These are phyloP conservation scores for Tetramorium parvispinum DNA, from an alignment of 1,140 invertebrate species.

Conservation along the genomic window DNA sequence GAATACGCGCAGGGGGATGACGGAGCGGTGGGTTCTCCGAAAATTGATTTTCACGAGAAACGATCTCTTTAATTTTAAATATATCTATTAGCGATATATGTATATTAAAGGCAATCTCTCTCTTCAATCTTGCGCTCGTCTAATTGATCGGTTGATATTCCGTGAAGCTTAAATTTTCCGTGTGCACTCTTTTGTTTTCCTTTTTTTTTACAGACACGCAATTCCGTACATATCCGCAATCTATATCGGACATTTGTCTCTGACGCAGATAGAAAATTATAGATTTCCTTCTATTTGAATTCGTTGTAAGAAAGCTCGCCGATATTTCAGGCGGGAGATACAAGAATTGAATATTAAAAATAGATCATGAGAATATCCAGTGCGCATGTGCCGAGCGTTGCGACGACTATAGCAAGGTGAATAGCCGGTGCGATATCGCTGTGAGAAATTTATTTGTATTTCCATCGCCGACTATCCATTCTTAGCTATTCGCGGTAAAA, in stretches of 20 bases:
- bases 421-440: neutral
- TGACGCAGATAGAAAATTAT: neutral
- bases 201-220: neutral
- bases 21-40: neutral
- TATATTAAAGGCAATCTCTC: neutral
- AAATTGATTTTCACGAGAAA: constrained; percentile 17
- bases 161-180: neutral
- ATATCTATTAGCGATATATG: neutral
- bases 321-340: constrained; percentile 3
- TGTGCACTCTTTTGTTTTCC: neutral
- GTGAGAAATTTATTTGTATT: constrained; percentile 19
- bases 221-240: neutral
- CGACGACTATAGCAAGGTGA: constrained; percentile 1
- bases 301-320: neutral
- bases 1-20: neutral
- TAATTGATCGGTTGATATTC: constrained; percentile 22
- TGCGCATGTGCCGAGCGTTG: constrained; percentile 4
- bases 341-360: constrained; percentile 47
- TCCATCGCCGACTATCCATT: neutral
- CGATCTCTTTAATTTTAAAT: constrained; percentile 35
- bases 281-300: neutral
- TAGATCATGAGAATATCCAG: neutral
- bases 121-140: neutral
- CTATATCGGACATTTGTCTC: neutral
- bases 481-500: neutral